A percentile compares a stretch with the other conserved stretches of the same genome.
These are phyloP conservation scores for Oligia latruncula DNA, from an alignment of 2,888 invertebrate genomes.

Conservation along the genomic window DNA sequence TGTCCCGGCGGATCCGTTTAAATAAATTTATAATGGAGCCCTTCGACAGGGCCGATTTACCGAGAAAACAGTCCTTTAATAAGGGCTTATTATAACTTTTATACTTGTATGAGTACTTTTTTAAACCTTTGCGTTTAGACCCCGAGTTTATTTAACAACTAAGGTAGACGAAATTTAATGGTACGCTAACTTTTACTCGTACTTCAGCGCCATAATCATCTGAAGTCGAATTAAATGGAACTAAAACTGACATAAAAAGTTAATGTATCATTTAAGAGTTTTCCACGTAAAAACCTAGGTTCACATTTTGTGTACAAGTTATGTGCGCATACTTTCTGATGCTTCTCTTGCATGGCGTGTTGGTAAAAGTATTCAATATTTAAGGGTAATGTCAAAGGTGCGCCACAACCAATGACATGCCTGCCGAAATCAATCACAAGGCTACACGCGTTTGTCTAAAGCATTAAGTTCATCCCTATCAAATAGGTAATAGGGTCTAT, in stretches of 20 bases:
- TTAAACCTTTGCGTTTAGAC: background rate
- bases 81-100: slow-evolving; percentile 21
- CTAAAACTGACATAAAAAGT: background rate
- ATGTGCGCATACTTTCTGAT: background rate
- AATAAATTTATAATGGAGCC: slow-evolving; percentile 49
- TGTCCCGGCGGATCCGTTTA: slow-evolving; percentile 28
- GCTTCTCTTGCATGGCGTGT: background rate
- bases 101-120: slow-evolving; percentile 14
- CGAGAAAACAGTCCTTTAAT: slow-evolving; percentile 25
- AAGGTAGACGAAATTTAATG: background rate
- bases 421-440: slow-evolving; percentile 2
- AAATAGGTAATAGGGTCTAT: slow-evolving; percentile 52
- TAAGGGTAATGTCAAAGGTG: background rate
- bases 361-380: background rate
- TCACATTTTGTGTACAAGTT: background rate
- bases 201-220: background rate
- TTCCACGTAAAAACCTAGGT: background rate
- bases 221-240: background rate
- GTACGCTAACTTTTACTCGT: background rate
- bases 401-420: background rate
- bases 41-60: slow-evolving; percentile 12
- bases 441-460: slow-evolving; percentile 26
- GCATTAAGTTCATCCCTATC: slow-evolving; percentile 40
- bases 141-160: slow-evolving; percentile 3
- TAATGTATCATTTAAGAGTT: background rate